Conservation (phyloP, 2,797 vertebrate genomes). For the Bradypodion pumilum region DNA sequence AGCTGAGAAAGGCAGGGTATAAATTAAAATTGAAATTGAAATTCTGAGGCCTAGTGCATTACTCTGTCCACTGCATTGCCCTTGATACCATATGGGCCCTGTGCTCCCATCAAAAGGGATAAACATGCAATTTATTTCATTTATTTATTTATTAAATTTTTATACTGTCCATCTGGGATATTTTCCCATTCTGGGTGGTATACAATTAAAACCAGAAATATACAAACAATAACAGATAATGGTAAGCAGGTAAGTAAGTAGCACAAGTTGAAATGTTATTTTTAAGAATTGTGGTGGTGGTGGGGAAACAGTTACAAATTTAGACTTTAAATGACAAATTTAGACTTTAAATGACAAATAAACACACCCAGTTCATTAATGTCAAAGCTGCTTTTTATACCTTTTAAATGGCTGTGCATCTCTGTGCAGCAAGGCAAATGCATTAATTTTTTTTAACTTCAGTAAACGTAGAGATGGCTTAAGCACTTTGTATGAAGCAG, state of each 20-base stretch:
- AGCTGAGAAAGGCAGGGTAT: no score
- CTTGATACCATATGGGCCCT: no score
- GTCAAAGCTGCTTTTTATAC: background rate
- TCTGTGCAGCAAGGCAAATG: background rate
- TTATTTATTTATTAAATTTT: no score
- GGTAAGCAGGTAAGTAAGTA: background rate
- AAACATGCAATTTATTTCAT: no score
- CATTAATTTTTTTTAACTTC: background rate
- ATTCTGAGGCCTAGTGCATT: no score
- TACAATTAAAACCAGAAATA: no score
- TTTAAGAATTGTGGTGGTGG: background rate
- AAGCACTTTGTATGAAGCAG: slow-evolving; percentile 9
- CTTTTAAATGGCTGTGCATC: background rate
- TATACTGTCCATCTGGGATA: no score
- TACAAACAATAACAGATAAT: no score
- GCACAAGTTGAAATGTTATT: background rate
- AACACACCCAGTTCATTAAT: background rate
- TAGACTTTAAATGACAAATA: background rate
- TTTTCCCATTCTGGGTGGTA: no score
- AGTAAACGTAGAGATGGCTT: background rate
- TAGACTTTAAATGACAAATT: background rate
- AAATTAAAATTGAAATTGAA: no score
- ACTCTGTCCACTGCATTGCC: no score
- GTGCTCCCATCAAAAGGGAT: no score
- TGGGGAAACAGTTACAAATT: slow-evolving; percentile 1